Evolutionary conservation across 2,888 invertebrate genomes (phyloP).

Genomic region (Dynastes hyllus): DNA sequence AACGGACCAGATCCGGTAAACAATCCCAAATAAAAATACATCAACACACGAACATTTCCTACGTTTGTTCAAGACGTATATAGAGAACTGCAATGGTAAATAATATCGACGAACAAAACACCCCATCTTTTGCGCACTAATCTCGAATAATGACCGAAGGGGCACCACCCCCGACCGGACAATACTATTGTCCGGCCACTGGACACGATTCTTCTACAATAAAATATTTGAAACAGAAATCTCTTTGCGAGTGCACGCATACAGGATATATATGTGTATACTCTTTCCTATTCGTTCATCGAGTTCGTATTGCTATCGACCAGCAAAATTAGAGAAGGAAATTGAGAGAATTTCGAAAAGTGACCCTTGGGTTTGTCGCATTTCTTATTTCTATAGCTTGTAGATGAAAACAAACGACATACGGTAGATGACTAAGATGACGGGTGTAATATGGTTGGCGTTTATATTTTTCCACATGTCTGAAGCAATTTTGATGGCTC

Average conservation of each 20-base stretch:
- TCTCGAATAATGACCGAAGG: constrained; percentile 43
- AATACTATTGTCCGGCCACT: constrained; percentile 28
- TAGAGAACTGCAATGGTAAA: constrained; percentile 39
- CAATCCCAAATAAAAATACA: neutral
- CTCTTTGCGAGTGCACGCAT: constrained; percentile 1
- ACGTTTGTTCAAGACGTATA: neutral
- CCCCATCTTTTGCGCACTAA: constrained; percentile 48
- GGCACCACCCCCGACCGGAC: constrained; percentile 42
- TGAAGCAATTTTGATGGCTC: too few species aligned
- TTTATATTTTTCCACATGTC: too few species aligned
- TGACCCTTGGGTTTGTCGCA: neutral
- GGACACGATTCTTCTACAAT: constrained; percentile 37
- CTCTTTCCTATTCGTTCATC: neutral
- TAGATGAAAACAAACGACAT: constrained; percentile 9
- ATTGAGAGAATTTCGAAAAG: constrained; percentile 31
- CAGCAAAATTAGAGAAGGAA: constrained; percentile 18
- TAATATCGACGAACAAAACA: constrained; percentile 54
- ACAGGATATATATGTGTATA: constrained; percentile 20
- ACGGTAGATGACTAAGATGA: neutral
- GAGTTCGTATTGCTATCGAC: neutral
- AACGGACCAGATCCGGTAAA: neutral
- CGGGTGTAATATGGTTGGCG: too few species aligned
- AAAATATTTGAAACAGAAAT: constrained; percentile 43
- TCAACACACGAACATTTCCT: neutral
- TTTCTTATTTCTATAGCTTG: neutral